Conservation (phyloP, 2,888 invertebrate species). For the Ceraclea dissimilis region DNA sequence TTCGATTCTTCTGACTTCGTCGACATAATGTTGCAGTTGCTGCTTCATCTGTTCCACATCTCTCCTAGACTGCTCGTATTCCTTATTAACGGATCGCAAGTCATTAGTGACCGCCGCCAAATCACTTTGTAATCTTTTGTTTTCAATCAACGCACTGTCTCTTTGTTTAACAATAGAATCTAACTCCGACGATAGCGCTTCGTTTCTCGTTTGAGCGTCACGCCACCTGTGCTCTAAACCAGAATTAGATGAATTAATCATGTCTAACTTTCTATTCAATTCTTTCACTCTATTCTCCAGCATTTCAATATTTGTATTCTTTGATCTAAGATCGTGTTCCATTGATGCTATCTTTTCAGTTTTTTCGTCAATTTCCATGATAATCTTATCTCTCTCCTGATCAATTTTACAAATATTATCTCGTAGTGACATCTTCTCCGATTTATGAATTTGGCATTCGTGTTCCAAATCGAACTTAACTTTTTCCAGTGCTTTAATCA, state of each 20-base stretch:
- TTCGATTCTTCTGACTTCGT: constrained; percentile 72
- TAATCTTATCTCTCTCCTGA: constrained; percentile 60
- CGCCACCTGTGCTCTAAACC: constrained; percentile 44
- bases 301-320: constrained; percentile 47
- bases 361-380: constrained; percentile 64
- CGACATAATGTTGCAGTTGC: constrained; percentile 74
- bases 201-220: constrained; percentile 48
- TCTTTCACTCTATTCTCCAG: constrained; percentile 50
- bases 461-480: constrained; percentile 52
- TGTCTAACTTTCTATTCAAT: constrained; percentile 50
- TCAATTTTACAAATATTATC: constrained; percentile 58
- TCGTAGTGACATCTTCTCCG: constrained; percentile 56
- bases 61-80: constrained; percentile 59
- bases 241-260: constrained; percentile 35
- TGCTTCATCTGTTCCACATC: constrained; percentile 68
- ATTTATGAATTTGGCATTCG: constrained; percentile 53
- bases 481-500: constrained; percentile 49
- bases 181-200: constrained; percentile 52
- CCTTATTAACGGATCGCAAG: constrained; percentile 53
- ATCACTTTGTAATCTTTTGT: constrained; percentile 67
- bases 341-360: constrained; percentile 58
- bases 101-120: constrained; percentile 57
- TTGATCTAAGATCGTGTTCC: constrained; percentile 57
- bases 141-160: constrained; percentile 56
- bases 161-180: constrained; percentile 47